Conservation (phyloP, 2,113 vertebrate genomes). For the Podiceps cristatus region DNA sequence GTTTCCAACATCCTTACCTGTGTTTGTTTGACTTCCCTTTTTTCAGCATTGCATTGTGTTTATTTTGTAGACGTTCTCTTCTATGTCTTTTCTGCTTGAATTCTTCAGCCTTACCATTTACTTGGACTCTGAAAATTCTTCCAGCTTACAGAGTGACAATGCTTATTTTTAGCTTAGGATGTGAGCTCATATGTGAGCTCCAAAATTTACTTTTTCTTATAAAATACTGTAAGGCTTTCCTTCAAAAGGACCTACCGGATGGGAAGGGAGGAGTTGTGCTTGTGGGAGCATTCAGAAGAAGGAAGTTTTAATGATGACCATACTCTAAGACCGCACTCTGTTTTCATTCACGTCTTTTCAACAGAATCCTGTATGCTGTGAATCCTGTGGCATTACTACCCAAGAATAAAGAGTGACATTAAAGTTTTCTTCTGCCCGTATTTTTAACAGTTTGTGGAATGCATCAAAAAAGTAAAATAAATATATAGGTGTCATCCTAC, state of each 20-base stretch:
- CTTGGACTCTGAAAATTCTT: background rate
- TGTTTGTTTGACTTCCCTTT: background rate
- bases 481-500: background rate
- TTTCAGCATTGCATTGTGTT: background rate
- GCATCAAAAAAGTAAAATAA: background rate
- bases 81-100: background rate
- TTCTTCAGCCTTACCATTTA: background rate
- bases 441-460: background rate
- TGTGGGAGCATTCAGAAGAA: background rate
- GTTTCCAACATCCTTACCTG: background rate
- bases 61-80: background rate
- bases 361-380: background rate
- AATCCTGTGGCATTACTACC: background rate
- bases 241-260: background rate
- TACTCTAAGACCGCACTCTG: background rate
- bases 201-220: background rate
- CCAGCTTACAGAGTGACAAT: background rate
- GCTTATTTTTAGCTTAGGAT: background rate
- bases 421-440: background rate
- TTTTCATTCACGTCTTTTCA: background rate
- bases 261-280: background rate
- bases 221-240: background rate
- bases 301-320: background rate
- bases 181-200: background rate
- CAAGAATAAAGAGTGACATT: background rate